A percentile compares a stretch with the other conserved stretches of the same genome.
Evolutionary conservation across 2,797 vertebrate species (phyloP).

Genomic region (Hippocampus kuda): DNA sequence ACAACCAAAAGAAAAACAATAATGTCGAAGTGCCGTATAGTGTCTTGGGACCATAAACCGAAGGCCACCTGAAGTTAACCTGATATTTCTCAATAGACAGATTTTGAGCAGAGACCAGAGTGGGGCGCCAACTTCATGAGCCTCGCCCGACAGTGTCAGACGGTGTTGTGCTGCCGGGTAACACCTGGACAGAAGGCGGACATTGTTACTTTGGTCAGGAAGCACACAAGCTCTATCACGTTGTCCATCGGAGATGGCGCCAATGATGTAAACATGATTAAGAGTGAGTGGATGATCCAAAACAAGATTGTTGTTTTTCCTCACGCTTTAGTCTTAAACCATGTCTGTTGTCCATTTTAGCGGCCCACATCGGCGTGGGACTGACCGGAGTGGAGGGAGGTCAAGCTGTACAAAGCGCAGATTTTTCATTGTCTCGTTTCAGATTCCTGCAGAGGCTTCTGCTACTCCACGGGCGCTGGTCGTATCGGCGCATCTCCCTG

Average conservation of each 20-base stretch:
- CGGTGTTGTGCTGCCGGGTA: constrained; percentile 87
- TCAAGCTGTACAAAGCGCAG: constrained; percentile 85
- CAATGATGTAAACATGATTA: constrained; percentile 97
- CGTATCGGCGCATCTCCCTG: constrained; percentile 76
- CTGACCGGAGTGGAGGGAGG: constrained; percentile 79
- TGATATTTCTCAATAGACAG: constrained; percentile 41
- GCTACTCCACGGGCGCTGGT: constrained; percentile 88
- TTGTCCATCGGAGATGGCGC: constrained; percentile 88
- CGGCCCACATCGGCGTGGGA: constrained; percentile 84
- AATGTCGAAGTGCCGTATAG: background rate
- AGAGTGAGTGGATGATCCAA: constrained; percentile 70
- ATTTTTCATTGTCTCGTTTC: constrained; percentile 84
- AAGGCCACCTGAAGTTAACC: background rate
- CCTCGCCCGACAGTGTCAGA: constrained; percentile 75
- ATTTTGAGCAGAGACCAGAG: constrained; percentile 58
- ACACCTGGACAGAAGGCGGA: constrained; percentile 88
- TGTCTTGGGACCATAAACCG: background rate
- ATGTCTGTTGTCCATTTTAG: constrained; percentile 44
- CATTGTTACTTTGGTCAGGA: constrained; percentile 77
- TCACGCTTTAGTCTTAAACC: background rate
- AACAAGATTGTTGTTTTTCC: background rate
- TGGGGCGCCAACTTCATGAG: constrained; percentile 70
- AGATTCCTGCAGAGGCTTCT: constrained; percentile 77
- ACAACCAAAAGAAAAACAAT: background rate
- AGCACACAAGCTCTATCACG: constrained; percentile 70